Conservation (phyloP, 92 coral and sea anemone genomes). For the Palythoa grandiflora region DNA sequence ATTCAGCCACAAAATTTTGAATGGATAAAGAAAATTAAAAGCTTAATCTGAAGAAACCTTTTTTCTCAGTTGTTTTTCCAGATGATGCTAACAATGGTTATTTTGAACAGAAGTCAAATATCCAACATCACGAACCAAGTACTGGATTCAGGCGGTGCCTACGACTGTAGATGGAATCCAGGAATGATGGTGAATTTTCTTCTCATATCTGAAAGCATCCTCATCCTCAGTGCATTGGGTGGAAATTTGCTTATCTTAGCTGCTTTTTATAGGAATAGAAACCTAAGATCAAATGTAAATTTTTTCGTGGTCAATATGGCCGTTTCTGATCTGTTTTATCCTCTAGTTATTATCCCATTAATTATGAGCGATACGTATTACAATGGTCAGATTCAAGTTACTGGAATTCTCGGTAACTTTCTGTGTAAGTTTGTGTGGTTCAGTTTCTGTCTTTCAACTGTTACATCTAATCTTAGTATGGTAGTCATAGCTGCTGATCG, state of each 20-base stretch:
- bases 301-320: neutral
- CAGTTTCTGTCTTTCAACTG: neutral
- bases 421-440: neutral
- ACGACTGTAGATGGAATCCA: neutral
- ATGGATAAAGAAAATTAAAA: no score
- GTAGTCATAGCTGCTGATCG: slow-evolving; percentile 10
- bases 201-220: neutral
- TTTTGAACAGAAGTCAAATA: neutral
- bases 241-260: neutral
- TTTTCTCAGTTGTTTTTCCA: neutral
- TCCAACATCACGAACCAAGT: neutral
- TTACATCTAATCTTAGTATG: neutral
- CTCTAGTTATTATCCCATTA: neutral
- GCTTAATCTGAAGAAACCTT: no score
- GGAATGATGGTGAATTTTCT: no score
- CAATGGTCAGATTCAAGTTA: neutral
- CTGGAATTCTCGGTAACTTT: neutral
- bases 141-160: neutral
- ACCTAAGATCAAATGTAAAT: neutral
- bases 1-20: no score
- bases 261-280: neutral
- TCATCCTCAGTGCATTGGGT: neutral
- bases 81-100: neutral
- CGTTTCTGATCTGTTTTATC: neutral
- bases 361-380: neutral